Base-by-base conservation (phyloP, 2,113 vertebrate genomes). In the Rhabdomys dilectus region DNA sequence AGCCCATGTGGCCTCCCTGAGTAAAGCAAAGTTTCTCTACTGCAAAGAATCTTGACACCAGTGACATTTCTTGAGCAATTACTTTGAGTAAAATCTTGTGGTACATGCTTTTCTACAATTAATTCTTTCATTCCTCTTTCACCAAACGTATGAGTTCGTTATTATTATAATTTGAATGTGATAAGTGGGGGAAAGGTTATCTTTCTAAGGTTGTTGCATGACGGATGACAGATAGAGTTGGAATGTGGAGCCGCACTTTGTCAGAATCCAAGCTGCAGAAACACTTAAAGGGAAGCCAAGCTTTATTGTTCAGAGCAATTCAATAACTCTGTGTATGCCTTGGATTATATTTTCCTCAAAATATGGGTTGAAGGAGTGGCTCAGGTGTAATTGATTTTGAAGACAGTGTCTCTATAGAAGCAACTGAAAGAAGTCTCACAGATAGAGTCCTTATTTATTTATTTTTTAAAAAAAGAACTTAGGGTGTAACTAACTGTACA, bases 41-140 rank as follows among this genome's bases (percentile, higher is more conserved):
- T n/a, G 15, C 29, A 48, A 64, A 60, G 45, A 80, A 8, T 12
- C 56, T 58, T 29, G 45, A 5, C 2, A 64, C 60, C 2, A 11
- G 76, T 22, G 56, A 70, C 81, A 75, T 86, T 89, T 73, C 78
- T 53, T 70, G 88, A 87, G 22, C 66, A 68, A 36, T 58, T 95
- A 77, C 42, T 95, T 91, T 70, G 86, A 34, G 34, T 13, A 93
- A 66, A 89, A 68, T 93, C 45, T 66, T 91, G 48, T 75, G 87
- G 85, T 62, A 53, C 10, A 24, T 68, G 56, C 29, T 64, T 81
- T 92, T 70, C 39, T 88, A 56, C 72, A 56, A 66, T 76, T 76
- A 94, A 85, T 94, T 92, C n/a, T 45, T 94, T 94, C 8, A 78
- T 21, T 92, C 36, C 45, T 15, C 10, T 96, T 91, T 92, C 81